Base-by-base conservation (phyloP, 2,888 invertebrate species). In the Lucinisca nassula region DNA sequence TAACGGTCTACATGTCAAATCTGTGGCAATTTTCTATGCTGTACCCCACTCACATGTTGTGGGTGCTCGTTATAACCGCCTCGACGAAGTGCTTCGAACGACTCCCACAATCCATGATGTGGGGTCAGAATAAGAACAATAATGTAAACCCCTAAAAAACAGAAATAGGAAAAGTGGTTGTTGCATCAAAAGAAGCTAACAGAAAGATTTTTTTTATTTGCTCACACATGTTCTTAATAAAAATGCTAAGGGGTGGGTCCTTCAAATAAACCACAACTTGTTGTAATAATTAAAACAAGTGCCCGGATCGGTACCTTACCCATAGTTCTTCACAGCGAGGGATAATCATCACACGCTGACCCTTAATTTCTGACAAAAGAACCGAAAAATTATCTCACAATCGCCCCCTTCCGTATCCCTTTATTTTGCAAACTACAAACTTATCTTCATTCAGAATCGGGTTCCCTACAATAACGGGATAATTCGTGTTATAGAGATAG, bases 401-500 rank as follows among this genome's bases (percentile, higher is more conserved):
- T 67, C 67, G 10, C 4, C 35, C 45, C 67, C 21, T 67, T 67
- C 67, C 35, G 35, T 67, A 67, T 67, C 67, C 32, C 67, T 35
- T 67, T 35, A 67, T 67, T n/a, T 67, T 67, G 67, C 67, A 67
- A 35, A 67, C 32, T 35, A 21, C 35, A 35, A 67, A 35, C 10
- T 32, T 35, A 67, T 67, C 67, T 67, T 35, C 35, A 8, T 67
- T 35, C 35, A 17, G 1, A 67, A n/a, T 24, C 21, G n/a, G 1
- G 12, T 35, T n/a, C 1, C 1, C 17, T 21, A 35, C 32, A 67
- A 67, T 12, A 35, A 14, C 67, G 30, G 35, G 0, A 24, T 17
- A 67, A 67, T 67, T 67, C n/a, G 6, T 67, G 35, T 35, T 21
- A 4, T 4, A 10, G 27, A 40, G 89, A 89, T 89, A 89, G 14